phyloP scores from a whole-genome alignment of 2,113 vertebrate genomes.

The Cavia aperea region DNA sequence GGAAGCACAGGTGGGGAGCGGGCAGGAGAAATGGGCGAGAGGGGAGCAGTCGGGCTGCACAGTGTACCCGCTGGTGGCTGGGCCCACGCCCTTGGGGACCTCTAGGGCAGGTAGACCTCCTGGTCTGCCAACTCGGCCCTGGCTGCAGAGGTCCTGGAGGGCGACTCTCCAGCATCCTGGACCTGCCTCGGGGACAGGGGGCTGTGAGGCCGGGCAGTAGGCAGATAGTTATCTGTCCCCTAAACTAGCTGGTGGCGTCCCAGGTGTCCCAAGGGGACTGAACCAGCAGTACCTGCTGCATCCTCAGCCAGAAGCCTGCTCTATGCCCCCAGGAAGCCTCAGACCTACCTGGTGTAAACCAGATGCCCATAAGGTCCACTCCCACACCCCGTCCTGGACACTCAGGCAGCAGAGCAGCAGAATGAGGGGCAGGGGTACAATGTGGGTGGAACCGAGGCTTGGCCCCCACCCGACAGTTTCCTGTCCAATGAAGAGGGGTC shows the following conservation, averaged over 20 bases:
- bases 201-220: neutral
- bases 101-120: neutral
- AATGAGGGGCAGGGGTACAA: neutral
- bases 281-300: rapidly evolving
- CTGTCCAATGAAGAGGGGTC: neutral
- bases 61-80: neutral
- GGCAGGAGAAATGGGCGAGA: neutral
- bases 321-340: neutral
- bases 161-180: neutral
- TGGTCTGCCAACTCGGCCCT: neutral
- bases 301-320: neutral
- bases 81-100: neutral
- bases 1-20: neutral
- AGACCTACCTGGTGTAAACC: neutral
- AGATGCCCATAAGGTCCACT: neutral
- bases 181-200: neutral
- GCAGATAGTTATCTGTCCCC: neutral
- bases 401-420: no score
- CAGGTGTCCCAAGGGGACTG: neutral
- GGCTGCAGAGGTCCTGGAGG: rapidly evolving
- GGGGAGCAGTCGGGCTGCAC: neutral
- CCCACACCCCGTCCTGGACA: neutral
- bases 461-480: neutral
- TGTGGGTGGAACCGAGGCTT: neutral
- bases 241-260: neutral